Conservation (phyloP, 2,797 vertebrate species). For the Crocodylus rhombifer region DNA sequence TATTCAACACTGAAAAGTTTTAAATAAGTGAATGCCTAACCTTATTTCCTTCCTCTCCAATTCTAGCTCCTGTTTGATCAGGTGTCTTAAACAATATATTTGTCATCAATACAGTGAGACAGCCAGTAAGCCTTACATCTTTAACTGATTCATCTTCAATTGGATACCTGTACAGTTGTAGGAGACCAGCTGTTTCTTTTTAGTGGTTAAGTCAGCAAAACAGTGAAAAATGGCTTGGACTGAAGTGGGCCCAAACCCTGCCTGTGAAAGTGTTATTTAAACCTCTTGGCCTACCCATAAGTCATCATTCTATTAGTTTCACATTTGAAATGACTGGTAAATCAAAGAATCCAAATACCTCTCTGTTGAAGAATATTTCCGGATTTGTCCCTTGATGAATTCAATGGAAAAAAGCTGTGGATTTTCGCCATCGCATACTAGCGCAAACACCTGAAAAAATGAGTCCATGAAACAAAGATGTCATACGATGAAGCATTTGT, state of each 20-base stretch:
- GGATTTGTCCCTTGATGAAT: slow-evolving; percentile 97
- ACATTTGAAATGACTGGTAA: no score
- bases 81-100: no score
- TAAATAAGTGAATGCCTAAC: no score
- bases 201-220: neutral
- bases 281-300: neutral
- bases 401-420: slow-evolving; percentile 97
- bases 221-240: neutral
- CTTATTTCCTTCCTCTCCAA: no score
- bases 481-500: neutral
- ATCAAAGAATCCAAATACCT: slow-evolving; percentile 81
- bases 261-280: neutral
- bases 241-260: neutral
- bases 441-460: slow-evolving; percentile 92
- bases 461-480: neutral
- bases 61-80: no score
- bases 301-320: neutral
- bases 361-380: slow-evolving; percentile 97
- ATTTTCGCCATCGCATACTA: slow-evolving; percentile 95
- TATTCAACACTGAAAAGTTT: no score
- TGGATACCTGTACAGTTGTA: neutral
- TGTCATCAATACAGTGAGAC: no score
- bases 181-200: neutral
- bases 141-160: neutral
- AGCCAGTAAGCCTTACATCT: neutral